phyloP scores from a whole-genome alignment of 1,140 invertebrate genomes.

The Meloidogyne chitwoodi region DNA sequence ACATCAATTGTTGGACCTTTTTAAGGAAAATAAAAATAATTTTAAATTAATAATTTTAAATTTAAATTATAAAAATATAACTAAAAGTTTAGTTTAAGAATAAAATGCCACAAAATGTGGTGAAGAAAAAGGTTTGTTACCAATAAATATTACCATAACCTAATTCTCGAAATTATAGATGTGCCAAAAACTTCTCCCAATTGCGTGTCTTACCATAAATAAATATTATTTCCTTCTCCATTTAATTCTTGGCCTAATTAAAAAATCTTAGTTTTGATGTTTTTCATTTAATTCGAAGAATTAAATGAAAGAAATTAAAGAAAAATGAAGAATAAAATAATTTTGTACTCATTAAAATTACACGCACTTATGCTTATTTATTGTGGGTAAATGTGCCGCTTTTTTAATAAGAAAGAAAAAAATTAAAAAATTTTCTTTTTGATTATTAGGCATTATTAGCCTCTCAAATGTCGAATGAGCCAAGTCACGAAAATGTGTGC shows the following conservation, averaged over 20 bases:
- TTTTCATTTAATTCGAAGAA: background rate
- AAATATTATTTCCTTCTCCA: background rate
- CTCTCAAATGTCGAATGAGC: background rate
- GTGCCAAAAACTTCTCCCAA: background rate
- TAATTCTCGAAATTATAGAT: background rate
- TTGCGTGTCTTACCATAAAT: background rate
- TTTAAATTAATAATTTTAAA: no score
- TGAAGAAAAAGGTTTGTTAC: no score
- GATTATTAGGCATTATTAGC: background rate
- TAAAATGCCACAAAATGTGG: no score
- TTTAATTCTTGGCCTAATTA: background rate
- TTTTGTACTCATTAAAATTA: background rate
- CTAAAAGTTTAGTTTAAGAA: no score
- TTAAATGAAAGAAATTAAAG: background rate
- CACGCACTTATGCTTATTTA: background rate
- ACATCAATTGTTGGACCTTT: no score
- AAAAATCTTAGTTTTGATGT: background rate
- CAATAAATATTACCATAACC: background rate
- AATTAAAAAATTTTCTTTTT: background rate
- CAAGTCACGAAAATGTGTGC: background rate
- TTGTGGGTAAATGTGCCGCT: background rate
- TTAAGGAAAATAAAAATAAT: no score
- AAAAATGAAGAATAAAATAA: background rate
- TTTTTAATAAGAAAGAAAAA: background rate
- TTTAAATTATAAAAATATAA: no score